Base-by-base conservation (phyloP, 2,888 invertebrate species). In the Nymphalis c-album region DNA sequence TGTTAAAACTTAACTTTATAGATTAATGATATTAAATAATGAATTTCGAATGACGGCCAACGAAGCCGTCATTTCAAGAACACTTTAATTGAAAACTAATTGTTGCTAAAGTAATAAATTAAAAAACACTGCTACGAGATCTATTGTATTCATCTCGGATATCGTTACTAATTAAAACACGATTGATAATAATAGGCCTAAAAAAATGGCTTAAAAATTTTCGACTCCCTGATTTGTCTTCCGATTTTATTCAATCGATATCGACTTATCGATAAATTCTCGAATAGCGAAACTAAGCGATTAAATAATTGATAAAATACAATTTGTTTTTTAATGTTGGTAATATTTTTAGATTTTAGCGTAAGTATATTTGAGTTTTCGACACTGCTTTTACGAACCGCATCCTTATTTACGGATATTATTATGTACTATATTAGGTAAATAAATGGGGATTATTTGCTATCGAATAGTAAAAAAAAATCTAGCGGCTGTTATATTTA, bases 401-500 rank as follows among this genome's bases (percentile, higher is more conserved):
- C 82, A 77, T 84, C 83, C 81, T 65, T 53, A 20, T 53, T 53
- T 17, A 53, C 17, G 26, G 53, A 53, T 31, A 51, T 63, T 64
- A 76, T 78, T 80, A 78, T 85, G 80, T 85, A 84, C 79, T 78
- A 84, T 85, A 85, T 83, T 83, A 83, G 83, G 80, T 84, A 75
- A 81, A 57, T 57, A 35, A 57, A 78, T 74, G 77, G 62, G 61
- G 57, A 31, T 51, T 87, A 88, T 55, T 88, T 88, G 84, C 91
- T 92, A 92, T 92, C 77, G 85, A 90, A 91, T 92, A 91, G 91
- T 91, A 84, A 90, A 88, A 84, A 90, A 88, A 85, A 1, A 82
- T 77, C 86, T 85, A 57, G 85, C 85, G 91, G 91, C 91, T 91
- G 91, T 91, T 91, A 88, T 90, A 87, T 90, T 88, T 88, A 87